phyloP scores from a whole-genome alignment of 2,888 invertebrate genomes.

The Germaria angustata region DNA sequence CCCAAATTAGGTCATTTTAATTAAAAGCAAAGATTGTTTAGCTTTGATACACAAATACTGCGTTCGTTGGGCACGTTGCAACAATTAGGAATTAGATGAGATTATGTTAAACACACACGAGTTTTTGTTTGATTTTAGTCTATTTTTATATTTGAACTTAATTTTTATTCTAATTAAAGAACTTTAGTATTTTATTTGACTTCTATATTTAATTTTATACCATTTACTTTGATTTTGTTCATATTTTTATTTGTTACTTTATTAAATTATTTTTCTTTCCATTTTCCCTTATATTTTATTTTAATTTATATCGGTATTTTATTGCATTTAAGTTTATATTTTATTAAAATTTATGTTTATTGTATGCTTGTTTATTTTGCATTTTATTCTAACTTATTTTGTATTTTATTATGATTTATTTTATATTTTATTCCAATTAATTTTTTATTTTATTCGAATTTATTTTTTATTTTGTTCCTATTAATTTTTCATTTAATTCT shows the following conservation, averaged over 20 bases:
- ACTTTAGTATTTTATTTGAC: not conserved
- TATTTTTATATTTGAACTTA: not conserved
- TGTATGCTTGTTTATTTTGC: too few relatives aligned
- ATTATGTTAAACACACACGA: not conserved
- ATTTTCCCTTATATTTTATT: not conserved
- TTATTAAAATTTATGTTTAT: not conserved
- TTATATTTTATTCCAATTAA: too few relatives aligned
- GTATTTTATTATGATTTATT: not conserved
- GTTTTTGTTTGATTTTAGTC: not conserved
- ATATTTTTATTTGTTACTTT: not conserved
- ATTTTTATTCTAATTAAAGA: not conserved
- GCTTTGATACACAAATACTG: not conserved
- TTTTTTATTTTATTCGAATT: not conserved
- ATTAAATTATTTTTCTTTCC: not conserved
- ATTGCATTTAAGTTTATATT: too few relatives aligned
- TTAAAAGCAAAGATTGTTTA: slow-evolving; percentile 19
- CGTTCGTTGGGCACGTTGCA: not conserved
- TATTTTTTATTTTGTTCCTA: not conserved
- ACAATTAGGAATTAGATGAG: not conserved
- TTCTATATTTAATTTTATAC: too few relatives aligned
- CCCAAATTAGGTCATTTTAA: slow-evolving; percentile 54
- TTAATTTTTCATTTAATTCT: not conserved
- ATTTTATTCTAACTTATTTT: not conserved
- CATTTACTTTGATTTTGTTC: too few relatives aligned
- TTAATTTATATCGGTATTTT: not conserved